These are phyloP conservation scores for Molanna angustata DNA, from an alignment of 2,888 invertebrate genomes.

Conservation along the genomic window DNA sequence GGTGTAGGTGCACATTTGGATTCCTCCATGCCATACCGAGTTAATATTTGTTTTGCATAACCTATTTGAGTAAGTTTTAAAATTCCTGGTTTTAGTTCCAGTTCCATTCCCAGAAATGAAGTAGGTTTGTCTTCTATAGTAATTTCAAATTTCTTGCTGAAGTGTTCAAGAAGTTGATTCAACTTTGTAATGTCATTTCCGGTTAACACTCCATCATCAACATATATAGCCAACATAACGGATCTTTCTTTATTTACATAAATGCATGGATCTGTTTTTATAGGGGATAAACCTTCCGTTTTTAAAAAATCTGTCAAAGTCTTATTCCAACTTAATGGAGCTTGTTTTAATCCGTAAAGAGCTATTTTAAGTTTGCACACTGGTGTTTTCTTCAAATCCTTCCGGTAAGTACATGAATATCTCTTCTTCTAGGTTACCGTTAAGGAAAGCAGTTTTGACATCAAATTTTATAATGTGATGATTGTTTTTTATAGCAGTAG, in stretches of 20 bases:
- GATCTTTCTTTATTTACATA: conserved; percentile 2
- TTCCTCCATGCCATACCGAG: no score
- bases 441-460: neutral
- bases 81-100: neutral
- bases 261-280: conserved; percentile 2
- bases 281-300: neutral
- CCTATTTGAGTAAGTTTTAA: conserved; percentile 1
- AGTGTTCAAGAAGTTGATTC: conserved; percentile 13
- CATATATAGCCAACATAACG: neutral
- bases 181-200: conserved; percentile 1
- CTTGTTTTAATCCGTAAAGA: conserved; percentile 1
- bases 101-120: neutral
- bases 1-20: no score
- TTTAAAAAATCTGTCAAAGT: neutral
- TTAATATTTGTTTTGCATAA: neutral
- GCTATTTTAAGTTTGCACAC: conserved; percentile 1
- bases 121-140: neutral
- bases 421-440: neutral
- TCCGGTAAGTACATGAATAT: conserved; percentile 1
- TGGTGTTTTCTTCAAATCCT: neutral
- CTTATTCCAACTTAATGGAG: neutral
- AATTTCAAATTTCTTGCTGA: neutral
- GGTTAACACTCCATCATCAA: neutral
- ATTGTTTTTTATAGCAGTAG: neutral
- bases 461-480: neutral